phyloP scores from a whole-genome alignment of 2,113 vertebrate genomes.

The Nesoenas mayeri region DNA sequence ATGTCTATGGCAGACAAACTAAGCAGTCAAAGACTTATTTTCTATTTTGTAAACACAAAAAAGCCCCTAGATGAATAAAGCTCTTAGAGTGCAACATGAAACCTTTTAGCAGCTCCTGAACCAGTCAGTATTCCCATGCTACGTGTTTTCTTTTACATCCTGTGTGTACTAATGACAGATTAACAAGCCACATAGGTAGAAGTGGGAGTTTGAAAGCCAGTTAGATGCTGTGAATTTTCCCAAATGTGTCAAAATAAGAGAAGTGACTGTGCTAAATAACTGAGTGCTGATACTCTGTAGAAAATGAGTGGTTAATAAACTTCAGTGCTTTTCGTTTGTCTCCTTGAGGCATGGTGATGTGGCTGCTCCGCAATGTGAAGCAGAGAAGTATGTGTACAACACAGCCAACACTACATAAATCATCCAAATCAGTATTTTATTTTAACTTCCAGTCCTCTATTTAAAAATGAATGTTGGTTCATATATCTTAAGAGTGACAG shows the following conservation, averaged over 20 bases:
- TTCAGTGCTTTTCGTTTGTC: conserved; percentile 7
- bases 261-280: conserved; percentile 64
- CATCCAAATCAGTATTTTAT: not conserved
- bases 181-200: conserved; percentile 48
- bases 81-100: not conserved
- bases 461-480: not conserved
- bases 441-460: not conserved
- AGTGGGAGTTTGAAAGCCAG: conserved; percentile 66
- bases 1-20: not conserved
- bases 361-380: not conserved
- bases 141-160: not conserved
- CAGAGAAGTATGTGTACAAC: not conserved
- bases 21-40: not conserved
- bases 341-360: not conserved
- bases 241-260: conserved; percentile 69
- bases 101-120: conserved; percentile 25
- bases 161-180: conserved; percentile 51
- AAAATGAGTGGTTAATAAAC: conserved; percentile 63
- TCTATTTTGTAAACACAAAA: not conserved
- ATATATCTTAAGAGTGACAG: not conserved
- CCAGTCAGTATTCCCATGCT: not conserved
- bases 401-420: not conserved
- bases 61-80: not conserved
- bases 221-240: conserved; percentile 55
- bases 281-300: conserved; percentile 24